Conservation (phyloP, 2,888 invertebrate species). For the Tetramorium bicarinatum region DNA sequence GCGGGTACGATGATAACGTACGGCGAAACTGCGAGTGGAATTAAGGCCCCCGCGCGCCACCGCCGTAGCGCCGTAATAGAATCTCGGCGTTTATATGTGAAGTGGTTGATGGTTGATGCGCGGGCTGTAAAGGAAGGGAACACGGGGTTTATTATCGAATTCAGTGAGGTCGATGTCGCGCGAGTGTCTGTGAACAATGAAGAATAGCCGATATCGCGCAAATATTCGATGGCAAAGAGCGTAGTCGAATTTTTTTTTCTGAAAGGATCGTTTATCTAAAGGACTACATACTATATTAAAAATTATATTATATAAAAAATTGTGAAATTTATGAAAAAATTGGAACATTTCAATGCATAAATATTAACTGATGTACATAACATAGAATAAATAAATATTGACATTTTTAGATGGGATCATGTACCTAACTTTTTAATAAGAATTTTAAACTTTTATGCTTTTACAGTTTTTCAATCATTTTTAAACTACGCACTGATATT, state of each 20-base stretch:
- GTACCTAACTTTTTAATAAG: not conserved
- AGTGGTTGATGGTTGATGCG: constrained; percentile 52
- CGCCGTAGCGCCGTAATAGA: constrained; percentile 41
- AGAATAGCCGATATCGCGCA: not conserved
- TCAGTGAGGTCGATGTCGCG: not conserved
- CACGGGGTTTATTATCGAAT: constrained; percentile 39
- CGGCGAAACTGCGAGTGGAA: constrained; percentile 63
- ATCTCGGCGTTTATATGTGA: constrained; percentile 62
- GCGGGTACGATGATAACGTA: constrained; percentile 66
- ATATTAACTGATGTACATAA: not conserved
- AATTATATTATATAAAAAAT: not conserved
- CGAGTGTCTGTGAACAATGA: constrained; percentile 18
- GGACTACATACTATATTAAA: not conserved
- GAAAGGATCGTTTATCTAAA: not conserved
- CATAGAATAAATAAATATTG: not conserved
- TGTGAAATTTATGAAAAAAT: not conserved
- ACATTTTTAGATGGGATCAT: not conserved
- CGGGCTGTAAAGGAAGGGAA: constrained; percentile 45
- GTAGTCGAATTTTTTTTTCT: not conserved
- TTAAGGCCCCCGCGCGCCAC: constrained; percentile 54
- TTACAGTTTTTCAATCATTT: not conserved
- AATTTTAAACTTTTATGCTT: not conserved
- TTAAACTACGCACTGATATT: not conserved
- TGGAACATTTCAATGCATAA: not conserved
- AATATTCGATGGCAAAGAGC: not conserved